These are phyloP conservation scores for Ochropacha duplaris DNA, from an alignment of 2,888 invertebrate species.

Conservation along the genomic window DNA sequence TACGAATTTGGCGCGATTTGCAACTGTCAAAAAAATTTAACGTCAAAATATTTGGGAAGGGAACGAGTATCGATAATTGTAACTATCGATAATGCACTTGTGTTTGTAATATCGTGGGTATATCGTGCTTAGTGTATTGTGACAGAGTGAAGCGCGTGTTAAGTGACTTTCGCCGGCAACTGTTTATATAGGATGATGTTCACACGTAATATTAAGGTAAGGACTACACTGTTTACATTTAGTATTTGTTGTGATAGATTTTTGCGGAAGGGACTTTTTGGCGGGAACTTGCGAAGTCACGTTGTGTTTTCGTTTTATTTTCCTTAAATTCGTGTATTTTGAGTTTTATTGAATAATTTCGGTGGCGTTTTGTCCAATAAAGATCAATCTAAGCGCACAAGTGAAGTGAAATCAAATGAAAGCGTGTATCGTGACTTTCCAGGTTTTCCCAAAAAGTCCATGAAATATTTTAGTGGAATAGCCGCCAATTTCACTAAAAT, in stretches of 20 bases:
- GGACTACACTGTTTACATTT: conserved; percentile 1
- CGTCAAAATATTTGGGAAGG: conserved; percentile 18
- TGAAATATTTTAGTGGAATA: no score
- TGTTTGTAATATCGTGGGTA: conserved; percentile 25
- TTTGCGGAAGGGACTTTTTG: no score
- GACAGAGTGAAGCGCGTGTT: conserved; percentile 52
- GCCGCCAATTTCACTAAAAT: no score
- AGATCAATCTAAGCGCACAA: no score
- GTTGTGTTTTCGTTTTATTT: no score
- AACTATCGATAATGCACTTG: conserved; percentile 26
- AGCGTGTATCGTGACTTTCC: no score
- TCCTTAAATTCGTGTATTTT: no score
- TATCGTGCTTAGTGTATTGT: conserved; percentile 47
- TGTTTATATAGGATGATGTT: conserved; percentile 58
- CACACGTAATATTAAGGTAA: conserved; percentile 66
- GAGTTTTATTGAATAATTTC: no score
- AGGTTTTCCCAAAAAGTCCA: no score
- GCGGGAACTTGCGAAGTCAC: no score
- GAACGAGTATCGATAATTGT: conserved; percentile 19
- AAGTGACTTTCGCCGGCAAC: conserved; percentile 67
- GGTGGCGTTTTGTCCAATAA: no score
- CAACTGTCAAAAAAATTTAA: conserved; percentile 13
- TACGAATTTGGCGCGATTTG: conserved; percentile 52
- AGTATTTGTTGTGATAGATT: neutral
- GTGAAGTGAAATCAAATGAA: no score